Percentiles rank a stretch among this genome's conserved stretches.
Evolutionary conservation across 2,888 invertebrate genomes (phyloP).

Genomic region (Macropis europaea): DNA sequence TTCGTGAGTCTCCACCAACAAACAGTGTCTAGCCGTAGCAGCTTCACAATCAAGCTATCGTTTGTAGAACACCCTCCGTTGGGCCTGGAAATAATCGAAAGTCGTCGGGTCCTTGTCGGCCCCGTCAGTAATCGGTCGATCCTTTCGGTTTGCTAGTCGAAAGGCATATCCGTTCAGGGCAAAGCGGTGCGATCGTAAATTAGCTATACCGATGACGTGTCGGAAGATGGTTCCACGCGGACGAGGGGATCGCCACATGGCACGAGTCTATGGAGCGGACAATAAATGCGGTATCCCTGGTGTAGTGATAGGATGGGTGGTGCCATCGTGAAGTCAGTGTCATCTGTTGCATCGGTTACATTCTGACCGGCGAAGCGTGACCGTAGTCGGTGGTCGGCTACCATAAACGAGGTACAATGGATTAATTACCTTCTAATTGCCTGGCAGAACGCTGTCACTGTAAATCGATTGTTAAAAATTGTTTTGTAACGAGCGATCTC

Average conservation of each 20-base stretch:
- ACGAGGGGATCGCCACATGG: slow-evolving; percentile 69
- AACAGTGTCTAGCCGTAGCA: too few species aligned
- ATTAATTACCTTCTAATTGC: slow-evolving; percentile 59
- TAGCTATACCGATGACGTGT: slow-evolving; percentile 66
- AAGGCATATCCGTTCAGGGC: slow-evolving; percentile 12
- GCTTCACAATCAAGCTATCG: neutral
- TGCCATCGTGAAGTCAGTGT: slow-evolving; percentile 68
- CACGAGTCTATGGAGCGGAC: slow-evolving; percentile 67
- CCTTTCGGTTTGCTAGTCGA: slow-evolving; percentile 7
- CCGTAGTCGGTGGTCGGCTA: slow-evolving; percentile 48
- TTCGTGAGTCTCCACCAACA: too few species aligned
- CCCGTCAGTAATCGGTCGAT: slow-evolving; percentile 3
- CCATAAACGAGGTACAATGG: slow-evolving; percentile 47
- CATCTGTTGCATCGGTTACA: slow-evolving; percentile 77
- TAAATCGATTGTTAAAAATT: slow-evolving; percentile 28
- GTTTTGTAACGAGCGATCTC: slow-evolving; percentile 26
- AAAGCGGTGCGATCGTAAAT: slow-evolving; percentile 60
- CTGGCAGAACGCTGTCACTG: neutral
- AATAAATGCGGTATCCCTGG: slow-evolving; percentile 55
- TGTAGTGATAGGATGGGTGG: slow-evolving; percentile 57
- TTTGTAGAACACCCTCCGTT: neutral
- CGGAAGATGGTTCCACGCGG: slow-evolving; percentile 52
- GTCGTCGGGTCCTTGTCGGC: neutral
- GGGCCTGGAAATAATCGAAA: neutral
- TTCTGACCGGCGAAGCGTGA: slow-evolving; percentile 63